Evolutionary conservation across 2,888 invertebrate genomes (phyloP), one percentile per base, ranked within the genome.

Genomic region (Ashinkailepas kermadecensis): DNA sequence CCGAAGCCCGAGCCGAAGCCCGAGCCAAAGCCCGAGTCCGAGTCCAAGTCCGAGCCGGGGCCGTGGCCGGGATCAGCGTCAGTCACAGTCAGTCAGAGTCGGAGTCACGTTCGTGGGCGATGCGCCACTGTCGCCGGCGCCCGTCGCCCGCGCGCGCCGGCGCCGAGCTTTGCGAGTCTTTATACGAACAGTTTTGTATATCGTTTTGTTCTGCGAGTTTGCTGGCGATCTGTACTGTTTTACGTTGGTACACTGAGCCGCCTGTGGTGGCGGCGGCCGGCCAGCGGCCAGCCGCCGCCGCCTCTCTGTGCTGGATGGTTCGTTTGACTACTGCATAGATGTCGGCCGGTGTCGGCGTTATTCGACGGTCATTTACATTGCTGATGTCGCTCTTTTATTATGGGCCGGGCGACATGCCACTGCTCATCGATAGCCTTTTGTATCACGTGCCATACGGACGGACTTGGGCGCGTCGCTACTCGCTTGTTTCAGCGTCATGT

Each of bases 341-440:
- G n/a, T 64, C 18, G 64, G 64, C 39, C 39, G 39, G 39, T 39
- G 39, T 39, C 39, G 6, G 39, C 9, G 54, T 54, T 10, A 18
- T 54, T 15, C 70, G 13, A 54, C 70, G 39, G 39, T 54, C 70
- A 70, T 39, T 39, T 70, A 18, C 54, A 54, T 70, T 54, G 54
- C 70, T 54, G 4, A 13, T 18, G 13, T 70, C 15, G 70, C 70
- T n/a, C 70, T 70, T 70, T 70, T 39, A 54, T 70, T 54, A 18
- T 39, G 39, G 9, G 39, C 54, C 54, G 54, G 67, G 67, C n/a
- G 25, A 25, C 25, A 25, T 67, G 9, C 64, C n/a, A 4, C 67
- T 67, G 67, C 67, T 67, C 67, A 67, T 67, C 25, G 67, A 12
- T 67, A 21, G 39, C n/a, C 67, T 67, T 67, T 67, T 67, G 67